A percentile compares a stretch with the other conserved stretches of the same genome.
Conservation (phyloP, 2,113 vertebrate genomes). For the Rallus limicola region DNA sequence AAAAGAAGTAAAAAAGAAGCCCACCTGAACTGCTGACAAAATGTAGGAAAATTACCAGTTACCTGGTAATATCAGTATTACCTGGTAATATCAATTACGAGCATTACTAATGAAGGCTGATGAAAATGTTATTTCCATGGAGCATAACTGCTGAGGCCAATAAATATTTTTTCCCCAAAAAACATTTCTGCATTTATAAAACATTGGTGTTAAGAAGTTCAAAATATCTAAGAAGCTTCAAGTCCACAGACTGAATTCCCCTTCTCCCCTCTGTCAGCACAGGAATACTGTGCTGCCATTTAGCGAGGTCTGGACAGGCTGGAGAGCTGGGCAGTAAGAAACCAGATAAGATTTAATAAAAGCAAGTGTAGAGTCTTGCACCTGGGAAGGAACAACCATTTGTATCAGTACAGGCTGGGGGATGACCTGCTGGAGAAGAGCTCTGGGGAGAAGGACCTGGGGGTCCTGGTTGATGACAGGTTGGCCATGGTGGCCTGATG, state of each 20-base stretch:
- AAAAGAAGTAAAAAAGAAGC: neutral
- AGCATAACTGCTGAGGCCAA: neutral
- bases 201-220: neutral
- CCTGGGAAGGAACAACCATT: too few relatives aligned
- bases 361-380: too few relatives aligned
- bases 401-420: too few relatives aligned
- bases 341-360: too few relatives aligned
- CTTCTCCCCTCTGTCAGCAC: neutral
- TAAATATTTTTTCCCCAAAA: neutral
- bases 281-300: too few relatives aligned
- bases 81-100: neutral
- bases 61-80: neutral
- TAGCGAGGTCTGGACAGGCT: too few relatives aligned
- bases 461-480: too few relatives aligned
- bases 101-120: neutral
- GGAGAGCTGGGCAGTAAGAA: too few relatives aligned
- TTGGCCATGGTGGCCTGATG: too few relatives aligned
- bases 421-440: too few relatives aligned
- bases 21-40: neutral
- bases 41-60: neutral
- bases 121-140: neutral
- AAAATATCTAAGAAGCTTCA: too few relatives aligned
- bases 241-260: neutral
- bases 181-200: neutral
- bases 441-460: too few relatives aligned